Evolutionary conservation across 2,797 vertebrate genomes (phyloP), one percentile per base, ranked within the genome.

Genomic region (Coregonus suidteri): DNA sequence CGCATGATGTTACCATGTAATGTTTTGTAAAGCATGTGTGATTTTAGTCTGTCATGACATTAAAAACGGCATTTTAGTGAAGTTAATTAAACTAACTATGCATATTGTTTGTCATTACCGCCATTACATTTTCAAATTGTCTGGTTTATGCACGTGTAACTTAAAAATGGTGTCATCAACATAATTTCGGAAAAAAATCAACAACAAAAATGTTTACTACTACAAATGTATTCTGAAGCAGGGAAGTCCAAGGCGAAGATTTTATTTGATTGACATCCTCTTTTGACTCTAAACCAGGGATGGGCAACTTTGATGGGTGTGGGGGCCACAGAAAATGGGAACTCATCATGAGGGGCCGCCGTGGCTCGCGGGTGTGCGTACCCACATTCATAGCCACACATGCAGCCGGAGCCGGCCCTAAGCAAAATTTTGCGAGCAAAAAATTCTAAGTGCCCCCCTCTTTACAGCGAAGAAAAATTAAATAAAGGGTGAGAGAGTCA

Each of bases 11-110:
- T 31, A 67, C 65, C 53, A 18, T 54, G 5, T 31, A 30, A 51
- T 71, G 47, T 71, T 31, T 52, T 71, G 70, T 30, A 5, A 71
- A 47, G 51, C 71, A 72, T 72, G 51, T 71, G 69, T 72, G 25
- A 30, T 71, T 47, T 11, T 13, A 13, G 20, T 71, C 30, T 35
- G 31, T 34, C 65, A 54, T 54, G 41, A 13, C 41, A 64, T 20
- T 64, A 64, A 64, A 3, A 54, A 15, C 53, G 5, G 53, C 53
- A 64, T 64, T 64, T 64, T 25, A 25, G 59, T 25, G 41, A 47
- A 47, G 41, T 47, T 47, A 47, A 47, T 47, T 47, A 47, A 47
- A 47, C 18, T 71, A 52, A 71, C 25, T 20, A 11, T 35, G 66
- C 34, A 68, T 37, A 68, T 31, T 72, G 25, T 31, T 25, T 25